phyloP scores from a whole-genome alignment of 2,113 vertebrate genomes.

The Aldabrachelys gigantea region DNA sequence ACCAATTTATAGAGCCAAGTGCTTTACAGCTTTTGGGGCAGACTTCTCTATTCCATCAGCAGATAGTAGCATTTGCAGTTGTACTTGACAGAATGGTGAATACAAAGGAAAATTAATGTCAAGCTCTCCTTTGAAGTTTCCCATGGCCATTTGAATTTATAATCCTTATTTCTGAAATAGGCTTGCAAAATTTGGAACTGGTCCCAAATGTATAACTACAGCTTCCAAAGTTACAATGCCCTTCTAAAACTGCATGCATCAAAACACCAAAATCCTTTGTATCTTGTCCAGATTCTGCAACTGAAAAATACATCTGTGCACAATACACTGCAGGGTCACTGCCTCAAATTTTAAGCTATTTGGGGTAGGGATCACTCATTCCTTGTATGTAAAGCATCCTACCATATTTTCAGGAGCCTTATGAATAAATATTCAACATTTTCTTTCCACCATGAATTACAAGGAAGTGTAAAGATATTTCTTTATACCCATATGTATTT shows the following conservation, averaged over 20 bases:
- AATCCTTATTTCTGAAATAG: slow-evolving; percentile 11
- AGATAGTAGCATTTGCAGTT: background rate
- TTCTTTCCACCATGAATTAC: background rate
- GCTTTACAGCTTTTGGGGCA: background rate
- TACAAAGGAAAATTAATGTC: background rate
- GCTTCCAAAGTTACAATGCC: slow-evolving; percentile 6
- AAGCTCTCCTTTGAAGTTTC: background rate
- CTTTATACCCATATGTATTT: background rate
- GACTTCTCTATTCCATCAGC: slow-evolving; percentile 10
- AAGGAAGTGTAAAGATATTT: background rate
- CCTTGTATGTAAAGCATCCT: background rate
- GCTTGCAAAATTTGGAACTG: background rate
- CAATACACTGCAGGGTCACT: background rate
- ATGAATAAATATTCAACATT: background rate
- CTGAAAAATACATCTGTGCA: background rate
- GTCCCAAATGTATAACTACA: background rate
- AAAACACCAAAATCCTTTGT: background rate
- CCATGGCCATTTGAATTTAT: background rate
- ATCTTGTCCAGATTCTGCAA: background rate
- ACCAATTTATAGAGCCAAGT: background rate
- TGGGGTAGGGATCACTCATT: background rate
- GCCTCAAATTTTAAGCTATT: background rate
- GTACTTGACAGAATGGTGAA: background rate
- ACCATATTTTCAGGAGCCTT: background rate
- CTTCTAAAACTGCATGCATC: background rate